phyloP scores from a whole-genome alignment of 2,113 vertebrate species.

The Glaucidium brasilianum region DNA sequence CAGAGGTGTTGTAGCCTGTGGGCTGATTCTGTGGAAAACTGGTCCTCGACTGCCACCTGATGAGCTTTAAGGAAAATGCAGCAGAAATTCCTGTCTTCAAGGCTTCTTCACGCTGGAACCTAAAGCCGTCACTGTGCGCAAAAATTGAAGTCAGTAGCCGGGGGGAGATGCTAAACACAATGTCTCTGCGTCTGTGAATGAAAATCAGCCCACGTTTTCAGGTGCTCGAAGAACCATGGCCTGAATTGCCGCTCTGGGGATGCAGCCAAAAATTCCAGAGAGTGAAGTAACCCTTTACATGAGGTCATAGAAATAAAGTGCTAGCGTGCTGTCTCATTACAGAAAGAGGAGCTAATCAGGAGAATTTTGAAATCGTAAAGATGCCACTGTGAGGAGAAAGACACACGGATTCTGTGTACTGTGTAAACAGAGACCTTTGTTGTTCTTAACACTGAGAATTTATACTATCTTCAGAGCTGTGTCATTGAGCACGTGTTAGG shows the following conservation, averaged over 20 bases:
- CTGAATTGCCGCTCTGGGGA: not conserved
- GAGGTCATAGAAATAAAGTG: not conserved
- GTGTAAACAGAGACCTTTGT: too few species aligned
- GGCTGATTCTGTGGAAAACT: not conserved
- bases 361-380: not conserved
- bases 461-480: too few species aligned
- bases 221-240: not conserved
- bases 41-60: conserved; percentile 1
- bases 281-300: not conserved
- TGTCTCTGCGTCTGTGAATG: not conserved
- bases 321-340: not conserved
- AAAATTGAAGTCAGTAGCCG: not conserved
- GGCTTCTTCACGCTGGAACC: accelerated
- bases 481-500: too few species aligned
- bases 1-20: accelerated
- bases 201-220: not conserved
- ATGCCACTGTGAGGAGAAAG: not conserved
- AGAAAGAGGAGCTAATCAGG: not conserved
- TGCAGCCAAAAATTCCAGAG: not conserved
- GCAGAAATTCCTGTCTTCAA: not conserved
- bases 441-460: too few species aligned
- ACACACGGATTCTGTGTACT: too few species aligned
- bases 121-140: accelerated
- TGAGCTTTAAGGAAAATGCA: not conserved
- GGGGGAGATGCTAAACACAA: not conserved